Base-by-base conservation (phyloP, 2,888 invertebrate genomes). In the Priocnemis perturbator region DNA sequence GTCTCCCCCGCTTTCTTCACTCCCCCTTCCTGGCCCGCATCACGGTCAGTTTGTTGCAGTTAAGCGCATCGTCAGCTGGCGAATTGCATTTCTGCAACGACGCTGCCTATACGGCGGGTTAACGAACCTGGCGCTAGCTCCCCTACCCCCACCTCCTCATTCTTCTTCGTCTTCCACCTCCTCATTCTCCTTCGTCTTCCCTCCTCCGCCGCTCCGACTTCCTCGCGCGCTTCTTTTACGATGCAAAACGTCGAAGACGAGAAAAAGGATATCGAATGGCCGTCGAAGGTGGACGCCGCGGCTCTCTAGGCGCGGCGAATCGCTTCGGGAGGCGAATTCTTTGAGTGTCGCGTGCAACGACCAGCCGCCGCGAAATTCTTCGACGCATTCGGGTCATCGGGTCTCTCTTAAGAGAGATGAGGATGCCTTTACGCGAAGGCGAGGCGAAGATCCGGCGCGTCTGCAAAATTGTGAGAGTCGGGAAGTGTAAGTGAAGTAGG, bases 61-160 rank as follows among this genome's bases (percentile, higher is more conserved):
- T 83, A 80, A 81, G 76, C 75, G 78, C 78, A 81, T 83, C 86
- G 86, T 82, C 87, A 87, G 87, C 87, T 87, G 87, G 87, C 79
- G 74, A 84, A 86, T 83, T 85, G 85, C 85, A 86, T 81, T 79
- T 83, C 81, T 75, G 72, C 71, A 67, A 68, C 71, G 77, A 72
- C 67, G 71, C 66, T 68, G 71, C 66, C 70, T 37, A 48, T 66
- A 66, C 63, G 64, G 53, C 71, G 74, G 78, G 76, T 76, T 80
- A 78, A 79, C 71, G 79, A 79, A 78, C 78, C 66, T 64, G 63
- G 57, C 68, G 72, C 68, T 68, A 65, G 57, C 62, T 19, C 61
- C 55, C 67, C 53, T 53, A 37, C 55, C 21, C 44, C 23, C 56
- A 59, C 64, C 50, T 68, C 61, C 58, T 60, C 60, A 17, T 45